Evolutionary conservation across 2,113 vertebrate species (phyloP).

Genomic region (Daubentonia madagascariensis): DNA sequence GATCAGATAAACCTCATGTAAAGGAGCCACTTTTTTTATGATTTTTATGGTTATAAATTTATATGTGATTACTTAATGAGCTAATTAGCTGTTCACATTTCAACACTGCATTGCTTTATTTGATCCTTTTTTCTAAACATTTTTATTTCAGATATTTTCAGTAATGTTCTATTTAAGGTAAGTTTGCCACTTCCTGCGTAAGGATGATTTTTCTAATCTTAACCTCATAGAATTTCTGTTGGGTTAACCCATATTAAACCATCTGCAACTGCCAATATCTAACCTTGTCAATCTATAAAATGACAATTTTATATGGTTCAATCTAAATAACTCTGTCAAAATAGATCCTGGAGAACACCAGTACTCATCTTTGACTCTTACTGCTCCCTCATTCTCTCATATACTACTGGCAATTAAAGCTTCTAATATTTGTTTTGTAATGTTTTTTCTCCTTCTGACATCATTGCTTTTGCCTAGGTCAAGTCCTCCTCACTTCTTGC

Average conservation of each 20-base stretch:
- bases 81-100: background rate
- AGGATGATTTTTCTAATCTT: background rate
- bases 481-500: background rate
- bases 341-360: background rate
- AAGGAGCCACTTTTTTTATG: background rate
- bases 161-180: background rate
- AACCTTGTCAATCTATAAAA: background rate
- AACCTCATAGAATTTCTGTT: background rate
- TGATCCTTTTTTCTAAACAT: background rate
- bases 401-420: background rate
- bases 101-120: background rate
- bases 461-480: background rate
- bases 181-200: constrained; percentile 17
- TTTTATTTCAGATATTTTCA: constrained; percentile 66
- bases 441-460: background rate
- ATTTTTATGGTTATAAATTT: background rate
- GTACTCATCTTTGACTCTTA: background rate
- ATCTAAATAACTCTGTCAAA: background rate
- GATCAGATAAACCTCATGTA: background rate
- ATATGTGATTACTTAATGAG: background rate
- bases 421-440: background rate
- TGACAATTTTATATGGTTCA: background rate
- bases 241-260: background rate
- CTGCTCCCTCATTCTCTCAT: background rate
- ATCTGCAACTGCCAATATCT: background rate